phyloP scores from a whole-genome alignment of 2,113 vertebrate genomes.

The Heliornis fulica region DNA sequence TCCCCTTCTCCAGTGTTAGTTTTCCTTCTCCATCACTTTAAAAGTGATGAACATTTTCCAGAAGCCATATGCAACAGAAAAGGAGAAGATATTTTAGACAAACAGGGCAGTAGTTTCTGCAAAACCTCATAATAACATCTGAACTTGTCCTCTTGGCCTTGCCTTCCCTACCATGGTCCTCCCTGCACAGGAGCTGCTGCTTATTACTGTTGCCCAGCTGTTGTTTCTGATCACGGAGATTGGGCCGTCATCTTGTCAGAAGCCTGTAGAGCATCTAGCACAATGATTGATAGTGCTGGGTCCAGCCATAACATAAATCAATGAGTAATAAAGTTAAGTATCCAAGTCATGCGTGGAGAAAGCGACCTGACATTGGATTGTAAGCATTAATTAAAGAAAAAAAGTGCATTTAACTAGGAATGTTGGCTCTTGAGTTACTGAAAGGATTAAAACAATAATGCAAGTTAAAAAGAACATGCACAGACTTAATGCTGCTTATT shows the following conservation, averaged over 20 bases:
- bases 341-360: background rate
- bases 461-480: background rate
- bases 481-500: background rate
- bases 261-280: background rate
- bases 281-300: background rate
- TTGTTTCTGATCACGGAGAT: background rate
- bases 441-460: background rate
- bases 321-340: background rate
- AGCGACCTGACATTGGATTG: background rate
- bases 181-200: fast-evolving
- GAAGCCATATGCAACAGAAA: background rate
- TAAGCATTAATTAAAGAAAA: background rate
- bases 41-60: background rate
- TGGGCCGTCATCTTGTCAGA: background rate
- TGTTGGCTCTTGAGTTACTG: fast-evolving
- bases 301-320: background rate
- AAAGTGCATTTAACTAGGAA: background rate
- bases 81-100: background rate
- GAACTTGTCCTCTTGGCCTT: background rate
- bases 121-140: background rate
- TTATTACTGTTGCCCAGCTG: background rate
- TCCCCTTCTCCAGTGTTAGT: background rate
- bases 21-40: background rate
- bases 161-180: background rate
- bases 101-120: background rate